Base-by-base conservation (phyloP, 2,888 invertebrate genomes). In the Aporophyla nigra region DNA sequence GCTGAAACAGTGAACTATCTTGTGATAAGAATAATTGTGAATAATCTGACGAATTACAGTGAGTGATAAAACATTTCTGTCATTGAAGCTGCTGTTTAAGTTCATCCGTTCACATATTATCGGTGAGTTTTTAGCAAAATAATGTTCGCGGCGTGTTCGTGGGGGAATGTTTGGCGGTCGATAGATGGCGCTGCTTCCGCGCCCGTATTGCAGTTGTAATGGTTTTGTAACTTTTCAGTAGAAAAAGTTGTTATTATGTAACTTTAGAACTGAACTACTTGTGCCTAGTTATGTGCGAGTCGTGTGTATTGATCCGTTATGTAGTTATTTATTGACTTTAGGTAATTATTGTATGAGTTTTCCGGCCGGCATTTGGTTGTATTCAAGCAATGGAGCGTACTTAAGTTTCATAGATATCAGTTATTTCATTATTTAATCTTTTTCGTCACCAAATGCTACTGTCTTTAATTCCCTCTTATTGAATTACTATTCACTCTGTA, bases 121-220 rank as follows among this genome's bases (percentile, higher is more conserved):
- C 71, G 89, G 89, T 89, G 70, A 89, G 89, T 89, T 86, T 63
- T 86, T 74, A 71, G 75, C 59, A 77, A 82, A 86, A 76, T 85
- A 83, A 84, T 73, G 75, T 78, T 83, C 72, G 85, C 83, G 79
- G 82, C 79, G 76, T 69, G 78, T 61, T 86, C 71, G 72, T 62
- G 56, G 58, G 65, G 21, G 73, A 78, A 78, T 85, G 77, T 87
- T 86, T 88, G 86, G 70, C 84, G 85, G 86, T 82, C 92, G 88
- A 82, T 91, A 95, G 95, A 94, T 95, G 95, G 95, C 95, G 94
- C 83, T 91, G 87, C 80, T 83, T 76, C 85, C 91, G 93, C 92
- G 92, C 93, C 94, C 91, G 93, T 94, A 94, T 93, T 95, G 95
- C 95, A 94, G 95, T 92, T 92, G 90, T 92, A 92, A 91, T 91